A percentile compares a stretch with the other conserved stretches of the same genome.
Evolutionary conservation across 2,113 vertebrate species (phyloP).

Genomic region (Brevimyrus niger): DNA sequence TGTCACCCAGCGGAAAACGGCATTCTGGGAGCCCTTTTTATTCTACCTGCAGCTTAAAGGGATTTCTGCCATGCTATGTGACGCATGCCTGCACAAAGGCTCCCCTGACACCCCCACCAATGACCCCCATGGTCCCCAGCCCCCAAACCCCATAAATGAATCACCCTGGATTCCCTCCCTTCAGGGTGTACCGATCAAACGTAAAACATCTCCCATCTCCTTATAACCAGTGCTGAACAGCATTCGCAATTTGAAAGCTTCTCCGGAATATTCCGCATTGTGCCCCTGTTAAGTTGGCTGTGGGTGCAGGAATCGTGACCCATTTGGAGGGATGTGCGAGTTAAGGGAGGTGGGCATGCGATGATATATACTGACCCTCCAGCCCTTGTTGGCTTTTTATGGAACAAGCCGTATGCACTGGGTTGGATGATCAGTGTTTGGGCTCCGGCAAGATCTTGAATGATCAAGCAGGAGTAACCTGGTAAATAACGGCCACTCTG

Average conservation of each 20-base stretch:
- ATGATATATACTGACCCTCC: not conserved
- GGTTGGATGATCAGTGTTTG: conserved; percentile 6
- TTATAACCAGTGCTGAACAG: conserved; percentile 15
- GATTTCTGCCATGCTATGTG: not conserved
- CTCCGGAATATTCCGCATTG: conserved; percentile 15
- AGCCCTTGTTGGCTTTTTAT: not conserved
- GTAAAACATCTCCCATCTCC: not conserved
- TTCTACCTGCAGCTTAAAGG: not conserved
- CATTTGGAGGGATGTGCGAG: not conserved
- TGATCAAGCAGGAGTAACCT: conserved; percentile 5
- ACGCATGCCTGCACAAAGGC: not conserved
- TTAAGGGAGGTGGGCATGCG: not conserved
- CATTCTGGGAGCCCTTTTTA: not conserved
- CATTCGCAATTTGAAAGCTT: not conserved
- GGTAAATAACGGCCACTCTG: not conserved
- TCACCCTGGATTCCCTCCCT: not conserved
- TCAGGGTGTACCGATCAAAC: conserved; percentile 3
- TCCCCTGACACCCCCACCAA: not conserved
- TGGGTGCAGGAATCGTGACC: not conserved
- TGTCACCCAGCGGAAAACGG: not conserved
- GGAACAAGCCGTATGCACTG: not conserved
- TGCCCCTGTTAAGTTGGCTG: conserved; percentile 7
- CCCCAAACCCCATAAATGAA: not conserved
- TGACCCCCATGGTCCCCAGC: not conserved
- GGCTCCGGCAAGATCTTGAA: not conserved